Evolutionary conservation across 2,113 vertebrate genomes (phyloP).

Genomic region (Mesembrinibis cayennensis): DNA sequence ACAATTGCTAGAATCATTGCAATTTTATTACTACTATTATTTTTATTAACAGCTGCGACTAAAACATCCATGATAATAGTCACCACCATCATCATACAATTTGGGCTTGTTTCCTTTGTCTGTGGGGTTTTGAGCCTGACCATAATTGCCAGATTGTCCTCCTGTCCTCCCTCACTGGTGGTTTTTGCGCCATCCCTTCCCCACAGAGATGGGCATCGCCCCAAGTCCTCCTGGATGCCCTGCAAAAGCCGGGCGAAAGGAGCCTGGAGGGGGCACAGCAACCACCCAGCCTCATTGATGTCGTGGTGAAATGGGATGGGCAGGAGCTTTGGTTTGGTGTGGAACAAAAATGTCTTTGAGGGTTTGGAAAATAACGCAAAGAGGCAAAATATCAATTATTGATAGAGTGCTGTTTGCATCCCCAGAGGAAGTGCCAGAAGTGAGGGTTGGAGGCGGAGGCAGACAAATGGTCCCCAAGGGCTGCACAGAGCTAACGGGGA

Average conservation of each 20-base stretch:
- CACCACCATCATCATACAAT: background rate
- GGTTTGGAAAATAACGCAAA: background rate
- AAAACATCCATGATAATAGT: background rate
- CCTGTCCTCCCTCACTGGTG: background rate
- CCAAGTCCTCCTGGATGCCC: background rate
- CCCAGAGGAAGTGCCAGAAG: background rate
- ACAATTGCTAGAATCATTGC: background rate
- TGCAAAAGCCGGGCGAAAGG: background rate
- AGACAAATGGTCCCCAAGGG: background rate
- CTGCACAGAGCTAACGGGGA: background rate
- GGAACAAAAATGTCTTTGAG: background rate
- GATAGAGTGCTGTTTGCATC: background rate
- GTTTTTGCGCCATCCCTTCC: background rate
- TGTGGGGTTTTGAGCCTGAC: background rate
- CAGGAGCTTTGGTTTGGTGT: background rate
- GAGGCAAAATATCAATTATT: background rate
- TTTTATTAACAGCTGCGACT: constrained; percentile 38
- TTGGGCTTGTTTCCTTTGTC: background rate
- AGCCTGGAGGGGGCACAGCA: background rate
- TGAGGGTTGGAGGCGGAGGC: background rate
- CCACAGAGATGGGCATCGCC: background rate
- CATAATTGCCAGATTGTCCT: background rate
- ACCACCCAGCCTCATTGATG: background rate
- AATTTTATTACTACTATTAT: constrained; percentile 33
- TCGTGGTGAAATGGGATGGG: background rate